Percentiles rank a stretch among this genome's conserved stretches.
phyloP scores from a whole-genome alignment of 1,140 invertebrate genomes.

The Apocrypta bakeri region DNA sequence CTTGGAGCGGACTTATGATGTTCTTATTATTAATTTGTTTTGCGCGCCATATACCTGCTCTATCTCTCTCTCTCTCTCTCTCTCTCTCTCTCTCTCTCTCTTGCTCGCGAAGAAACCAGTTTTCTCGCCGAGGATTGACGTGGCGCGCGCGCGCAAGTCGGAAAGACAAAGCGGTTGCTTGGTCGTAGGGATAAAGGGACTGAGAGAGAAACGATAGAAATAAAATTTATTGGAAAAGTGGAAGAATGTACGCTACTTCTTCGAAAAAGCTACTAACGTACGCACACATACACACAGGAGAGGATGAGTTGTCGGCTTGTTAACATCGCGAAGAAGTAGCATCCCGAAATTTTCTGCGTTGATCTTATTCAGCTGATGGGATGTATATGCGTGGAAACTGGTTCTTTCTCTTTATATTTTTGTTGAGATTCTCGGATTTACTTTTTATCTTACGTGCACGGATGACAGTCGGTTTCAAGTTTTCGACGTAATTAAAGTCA shows the following conservation, averaged over 20 bases:
- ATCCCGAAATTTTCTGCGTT: conserved; percentile 36
- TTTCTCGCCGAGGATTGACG: conserved; percentile 26
- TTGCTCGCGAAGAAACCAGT: conserved; percentile 21
- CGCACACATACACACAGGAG: no score
- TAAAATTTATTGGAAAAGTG: conserved; percentile 1
- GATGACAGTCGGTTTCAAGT: conserved; percentile 5
- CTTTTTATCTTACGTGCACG: not conserved
- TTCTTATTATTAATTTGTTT: conserved; percentile 50
- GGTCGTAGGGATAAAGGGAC: conserved; percentile 1
- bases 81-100: not conserved
- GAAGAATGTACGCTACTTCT: not conserved
- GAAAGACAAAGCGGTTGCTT: conserved; percentile 29
- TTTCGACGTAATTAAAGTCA: conserved; percentile 35
- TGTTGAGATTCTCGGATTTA: not conserved
- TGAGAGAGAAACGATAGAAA: not conserved
- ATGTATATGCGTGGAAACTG: conserved; percentile 32
- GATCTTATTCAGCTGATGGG: no score
- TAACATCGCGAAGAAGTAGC: not conserved
- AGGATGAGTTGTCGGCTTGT: conserved; percentile 7
- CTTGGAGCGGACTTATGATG: conserved; percentile 25
- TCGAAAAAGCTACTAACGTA: not conserved
- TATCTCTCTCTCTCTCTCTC: not conserved
- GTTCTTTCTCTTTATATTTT: not conserved
- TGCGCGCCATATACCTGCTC: conserved; percentile 7
- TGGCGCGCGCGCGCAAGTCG: not conserved